These are phyloP conservation scores for Hypotaenidia philippensis DNA, from an alignment of 2,797 vertebrate species.

Conservation along the genomic window DNA sequence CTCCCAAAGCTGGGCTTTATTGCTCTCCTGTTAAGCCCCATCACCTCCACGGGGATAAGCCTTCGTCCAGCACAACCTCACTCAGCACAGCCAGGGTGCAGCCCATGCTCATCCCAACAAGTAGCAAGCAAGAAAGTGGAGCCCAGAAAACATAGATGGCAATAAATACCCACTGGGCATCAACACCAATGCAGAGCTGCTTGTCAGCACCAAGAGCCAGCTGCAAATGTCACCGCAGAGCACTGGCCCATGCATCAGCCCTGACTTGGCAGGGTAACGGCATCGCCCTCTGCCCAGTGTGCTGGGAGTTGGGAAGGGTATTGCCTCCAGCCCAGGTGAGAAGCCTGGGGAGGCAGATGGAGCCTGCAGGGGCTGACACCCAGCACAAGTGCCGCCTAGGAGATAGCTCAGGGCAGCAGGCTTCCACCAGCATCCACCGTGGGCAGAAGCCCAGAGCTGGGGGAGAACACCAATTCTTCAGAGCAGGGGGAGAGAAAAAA, in stretches of 20 bases:
- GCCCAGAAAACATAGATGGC: neutral
- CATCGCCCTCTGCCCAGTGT: neutral
- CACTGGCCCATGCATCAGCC: neutral
- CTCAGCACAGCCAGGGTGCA: neutral
- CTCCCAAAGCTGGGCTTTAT: neutral
- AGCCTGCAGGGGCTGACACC: neutral
- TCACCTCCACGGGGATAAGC: neutral
- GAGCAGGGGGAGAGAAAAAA: neutral
- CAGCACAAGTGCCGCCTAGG: neutral
- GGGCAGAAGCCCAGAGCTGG: neutral
- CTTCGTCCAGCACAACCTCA: rapidly evolving
- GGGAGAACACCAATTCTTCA: neutral
- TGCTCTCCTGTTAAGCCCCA: neutral
- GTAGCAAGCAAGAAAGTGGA: neutral
- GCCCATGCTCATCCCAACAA: neutral
- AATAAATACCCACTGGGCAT: neutral
- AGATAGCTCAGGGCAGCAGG: neutral
- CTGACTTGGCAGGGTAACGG: neutral
- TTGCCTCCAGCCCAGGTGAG: neutral
- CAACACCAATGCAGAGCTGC: neutral
- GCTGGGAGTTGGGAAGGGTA: neutral
- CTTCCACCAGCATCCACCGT: neutral
- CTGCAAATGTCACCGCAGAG: neutral
- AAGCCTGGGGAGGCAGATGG: neutral
- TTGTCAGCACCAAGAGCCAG: neutral